These are phyloP conservation scores for Scolopax mira DNA, from an alignment of 2,113 vertebrate genomes.

Conservation along the genomic window DNA sequence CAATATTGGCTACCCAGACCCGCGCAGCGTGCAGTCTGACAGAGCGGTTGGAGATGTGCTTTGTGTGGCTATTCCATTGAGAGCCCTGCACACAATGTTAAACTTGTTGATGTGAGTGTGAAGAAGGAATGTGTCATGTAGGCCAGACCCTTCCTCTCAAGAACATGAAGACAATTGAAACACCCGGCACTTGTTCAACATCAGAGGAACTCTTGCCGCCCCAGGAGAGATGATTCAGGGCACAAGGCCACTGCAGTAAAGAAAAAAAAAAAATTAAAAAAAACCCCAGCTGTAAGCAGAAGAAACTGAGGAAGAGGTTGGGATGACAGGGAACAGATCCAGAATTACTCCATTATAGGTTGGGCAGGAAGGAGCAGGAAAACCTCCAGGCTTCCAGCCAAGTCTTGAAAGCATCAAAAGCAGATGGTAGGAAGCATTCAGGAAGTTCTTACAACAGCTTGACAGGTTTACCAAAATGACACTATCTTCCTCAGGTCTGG, in stretches of 20 bases:
- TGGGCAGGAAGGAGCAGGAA: slow-evolving; percentile 82
- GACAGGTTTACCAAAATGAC: slow-evolving; percentile 69
- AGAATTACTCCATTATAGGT: slow-evolving; percentile 71
- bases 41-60: neutral
- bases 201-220: slow-evolving; percentile 74
- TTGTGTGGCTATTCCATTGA: neutral
- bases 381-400: slow-evolving; percentile 80
- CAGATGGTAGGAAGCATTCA: slow-evolving; percentile 82
- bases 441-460: slow-evolving; percentile 75
- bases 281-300: slow-evolving; percentile 69
- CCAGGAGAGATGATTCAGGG: slow-evolving; percentile 73
- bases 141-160: slow-evolving; percentile 81
- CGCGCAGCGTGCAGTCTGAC: neutral
- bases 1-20: neutral
- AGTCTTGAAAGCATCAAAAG: slow-evolving; percentile 79
- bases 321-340: slow-evolving; percentile 76
- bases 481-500: slow-evolving; percentile 66
- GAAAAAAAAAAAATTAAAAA: slow-evolving; percentile 34
- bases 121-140: slow-evolving; percentile 80
- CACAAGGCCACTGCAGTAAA: slow-evolving; percentile 77
- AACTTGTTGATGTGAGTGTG: slow-evolving; percentile 82
- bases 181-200: slow-evolving; percentile 67
- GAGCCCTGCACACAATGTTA: slow-evolving; percentile 59
- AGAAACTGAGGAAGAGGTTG: slow-evolving; percentile 72
- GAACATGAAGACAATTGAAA: slow-evolving; percentile 73